phyloP scores from a whole-genome alignment of 2,888 invertebrate genomes.

The Electrophaes corylata region DNA sequence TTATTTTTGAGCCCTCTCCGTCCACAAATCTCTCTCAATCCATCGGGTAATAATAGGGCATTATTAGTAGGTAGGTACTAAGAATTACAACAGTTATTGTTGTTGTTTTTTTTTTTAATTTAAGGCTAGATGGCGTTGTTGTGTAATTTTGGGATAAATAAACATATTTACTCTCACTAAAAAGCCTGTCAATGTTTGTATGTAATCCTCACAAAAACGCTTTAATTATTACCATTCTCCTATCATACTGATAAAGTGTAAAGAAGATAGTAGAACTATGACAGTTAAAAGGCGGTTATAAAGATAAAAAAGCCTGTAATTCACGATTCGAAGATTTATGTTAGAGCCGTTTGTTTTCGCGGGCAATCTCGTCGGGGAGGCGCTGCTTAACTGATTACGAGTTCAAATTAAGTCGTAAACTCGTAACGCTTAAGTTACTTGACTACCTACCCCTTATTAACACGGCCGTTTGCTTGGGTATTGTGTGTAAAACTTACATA shows the following conservation, averaged over 20 bases:
- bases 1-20: no score
- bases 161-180: no score
- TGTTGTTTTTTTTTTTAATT: neutral
- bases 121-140: neutral
- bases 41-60: no score
- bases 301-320: conserved; percentile 61
- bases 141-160: neutral
- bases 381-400: conserved; percentile 76
- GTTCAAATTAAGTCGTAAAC: conserved; percentile 81
- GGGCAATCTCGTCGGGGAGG: conserved; percentile 58
- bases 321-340: conserved; percentile 66
- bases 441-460: conserved; percentile 58
- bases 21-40: no score
- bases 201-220: neutral
- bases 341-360: conserved; percentile 71
- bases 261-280: conserved; percentile 47
- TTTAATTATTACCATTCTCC: conserved; percentile 11
- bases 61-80: no score
- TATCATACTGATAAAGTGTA: conserved; percentile 32
- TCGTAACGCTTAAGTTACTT: conserved; percentile 73
- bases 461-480: conserved; percentile 51
- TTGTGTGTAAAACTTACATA: conserved; percentile 33
- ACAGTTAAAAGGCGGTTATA: conserved; percentile 47
- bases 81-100: no score
- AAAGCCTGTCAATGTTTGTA: neutral